Evolutionary conservation across 2,797 vertebrate species (phyloP), one percentile per base, ranked within the genome.

Genomic region (Falco peregrinus): DNA sequence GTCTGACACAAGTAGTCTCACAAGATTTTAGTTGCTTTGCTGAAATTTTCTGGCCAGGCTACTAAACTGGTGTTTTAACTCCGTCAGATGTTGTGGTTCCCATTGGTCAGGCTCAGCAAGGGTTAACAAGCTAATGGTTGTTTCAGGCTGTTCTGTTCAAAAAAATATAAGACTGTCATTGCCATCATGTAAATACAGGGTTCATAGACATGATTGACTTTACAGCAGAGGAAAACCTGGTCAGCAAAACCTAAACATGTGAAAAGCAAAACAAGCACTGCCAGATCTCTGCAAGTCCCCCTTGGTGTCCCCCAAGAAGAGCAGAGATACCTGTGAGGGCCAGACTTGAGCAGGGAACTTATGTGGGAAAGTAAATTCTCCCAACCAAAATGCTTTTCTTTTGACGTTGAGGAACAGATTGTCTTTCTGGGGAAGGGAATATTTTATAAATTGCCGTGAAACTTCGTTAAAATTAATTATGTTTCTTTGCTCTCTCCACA

Each of bases 401-500:
- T 33, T 33, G 16, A 4, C 37, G 50, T 4, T 69, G 50, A 83
- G 63, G 28, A n/a, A 41, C 13, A 37, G 19, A 9, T 50, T 59
- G 37, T 59, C 14, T 68, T 65, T 51, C 9, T 67, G 21, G 53
- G n/a, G 21, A 65, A 63, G 68, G 33, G 74, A 71, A 31, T 47
- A 21, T 6, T 84, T 68, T 33, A 26, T 16, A 54, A 48, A 24
- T 37, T 70, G 9, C 19, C 1, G 6, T 0, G 0, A 48, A 53
- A 4, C 12, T 51, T 80, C 45, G 28, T n/a, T 86, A 19, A 56
- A 48, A 15, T 60, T 7, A 45, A 43, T 29, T 43, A 1, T 31
- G 0, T 84, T 64, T 90, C 29, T 90, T 95, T 71, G 19, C 87
- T 97, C 11, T 98, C 75, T 91, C 85, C 90, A 5, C 97, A 99